These are phyloP conservation scores for Agraylea sexmaculata DNA, from an alignment of 1,140 invertebrate genomes.

Conservation along the genomic window DNA sequence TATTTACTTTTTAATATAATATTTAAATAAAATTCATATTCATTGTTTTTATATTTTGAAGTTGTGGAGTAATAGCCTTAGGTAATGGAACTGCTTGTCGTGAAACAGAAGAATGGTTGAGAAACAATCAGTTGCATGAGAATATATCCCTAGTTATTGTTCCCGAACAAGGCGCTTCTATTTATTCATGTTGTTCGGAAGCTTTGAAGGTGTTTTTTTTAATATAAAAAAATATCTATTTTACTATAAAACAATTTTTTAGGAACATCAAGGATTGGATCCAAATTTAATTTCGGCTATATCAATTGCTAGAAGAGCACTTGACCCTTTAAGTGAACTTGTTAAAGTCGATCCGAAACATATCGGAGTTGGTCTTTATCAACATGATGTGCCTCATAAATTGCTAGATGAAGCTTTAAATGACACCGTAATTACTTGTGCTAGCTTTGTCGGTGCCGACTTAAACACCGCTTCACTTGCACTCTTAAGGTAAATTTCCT, in stretches of 20 bases:
- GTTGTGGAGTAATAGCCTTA: conserved; percentile 63
- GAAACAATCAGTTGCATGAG: conserved; percentile 26
- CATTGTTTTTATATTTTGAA: conserved; percentile 24
- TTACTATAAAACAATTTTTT: conserved; percentile 13
- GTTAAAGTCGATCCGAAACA: conserved; percentile 89
- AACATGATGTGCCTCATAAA: conserved; percentile 77
- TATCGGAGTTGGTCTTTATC: conserved; percentile 84
- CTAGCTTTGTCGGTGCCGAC: conserved; percentile 87
- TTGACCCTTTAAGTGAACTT: conserved; percentile 81
- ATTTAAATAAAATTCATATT: conserved; percentile 2
- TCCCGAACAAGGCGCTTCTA: conserved; percentile 77
- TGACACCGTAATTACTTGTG: conserved; percentile 66
- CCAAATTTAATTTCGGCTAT: conserved; percentile 71
- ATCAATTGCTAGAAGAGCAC: conserved; percentile 73
- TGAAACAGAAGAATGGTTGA: conserved; percentile 69
- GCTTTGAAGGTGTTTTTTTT: conserved; percentile 47
- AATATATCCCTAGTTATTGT: conserved; percentile 56
- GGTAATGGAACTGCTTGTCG: conserved; percentile 83
- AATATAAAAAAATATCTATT: neutral
- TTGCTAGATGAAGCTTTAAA: conserved; percentile 60
- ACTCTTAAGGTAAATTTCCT: conserved; percentile 52
- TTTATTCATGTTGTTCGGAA: conserved; percentile 76
- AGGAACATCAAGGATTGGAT: conserved; percentile 74
- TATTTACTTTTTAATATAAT: neutral
- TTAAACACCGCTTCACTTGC: conserved; percentile 73